Percentiles rank a stretch among this genome's conserved stretches.
These are phyloP conservation scores for Diabrotica virgifera DNA, from an alignment of 1,140 invertebrate species.

Conservation along the genomic window DNA sequence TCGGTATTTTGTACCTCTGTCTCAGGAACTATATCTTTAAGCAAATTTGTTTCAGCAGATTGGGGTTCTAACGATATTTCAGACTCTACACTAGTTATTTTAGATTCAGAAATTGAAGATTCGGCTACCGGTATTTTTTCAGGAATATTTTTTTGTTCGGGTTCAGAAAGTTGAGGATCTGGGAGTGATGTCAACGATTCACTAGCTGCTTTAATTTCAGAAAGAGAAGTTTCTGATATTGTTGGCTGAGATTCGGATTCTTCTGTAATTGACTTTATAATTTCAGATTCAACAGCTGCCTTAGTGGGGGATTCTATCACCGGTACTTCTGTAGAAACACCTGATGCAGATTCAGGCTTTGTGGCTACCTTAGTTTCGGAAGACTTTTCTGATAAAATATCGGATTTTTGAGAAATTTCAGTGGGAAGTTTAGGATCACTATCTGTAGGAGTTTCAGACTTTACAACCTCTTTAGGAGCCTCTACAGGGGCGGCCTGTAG, in stretches of 20 bases:
- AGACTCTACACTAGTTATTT: not conserved
- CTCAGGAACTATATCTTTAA: not conserved
- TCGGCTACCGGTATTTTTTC: not conserved
- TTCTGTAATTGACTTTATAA: not conserved
- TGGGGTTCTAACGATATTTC: not conserved
- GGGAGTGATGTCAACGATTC: not conserved
- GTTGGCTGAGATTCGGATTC: not conserved
- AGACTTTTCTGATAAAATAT: not conserved
- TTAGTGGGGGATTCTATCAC: not conserved
- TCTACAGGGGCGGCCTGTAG: conserved; percentile 12
- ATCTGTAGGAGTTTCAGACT: not conserved
- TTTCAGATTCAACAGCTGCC: not conserved
- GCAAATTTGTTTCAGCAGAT: not conserved
- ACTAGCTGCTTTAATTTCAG: conserved; percentile 13
- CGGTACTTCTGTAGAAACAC: not conserved
- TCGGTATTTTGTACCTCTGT: not conserved
- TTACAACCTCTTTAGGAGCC: conserved; percentile 5
- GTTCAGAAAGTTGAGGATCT: conserved; percentile 4
- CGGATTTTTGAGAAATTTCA: conserved; percentile 4
- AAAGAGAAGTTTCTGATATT: conserved; percentile 22
- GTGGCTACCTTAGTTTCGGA: conserved; percentile 7
- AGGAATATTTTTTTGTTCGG: not conserved
- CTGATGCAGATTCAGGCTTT: not conserved
- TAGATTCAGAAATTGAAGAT: not conserved
- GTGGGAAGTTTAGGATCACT: not conserved